Evolutionary conservation across 2,113 vertebrate species (phyloP).

Genomic region (Embiotoca jacksoni): DNA sequence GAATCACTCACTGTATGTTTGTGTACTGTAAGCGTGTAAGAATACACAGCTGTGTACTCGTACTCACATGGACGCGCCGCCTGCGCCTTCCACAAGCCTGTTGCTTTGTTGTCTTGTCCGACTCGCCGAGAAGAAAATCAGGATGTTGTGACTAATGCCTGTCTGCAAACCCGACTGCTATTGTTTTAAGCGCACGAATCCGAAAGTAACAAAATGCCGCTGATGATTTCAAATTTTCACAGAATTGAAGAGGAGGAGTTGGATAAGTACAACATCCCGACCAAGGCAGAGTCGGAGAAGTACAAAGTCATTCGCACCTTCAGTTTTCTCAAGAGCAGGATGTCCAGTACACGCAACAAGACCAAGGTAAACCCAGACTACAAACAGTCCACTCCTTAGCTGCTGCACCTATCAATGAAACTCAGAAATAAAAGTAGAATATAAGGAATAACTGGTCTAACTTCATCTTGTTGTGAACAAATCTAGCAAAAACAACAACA

Average conservation of each 20-base stretch:
- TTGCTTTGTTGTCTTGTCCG: slow-evolving; percentile 5
- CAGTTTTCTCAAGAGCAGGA: slow-evolving; percentile 95
- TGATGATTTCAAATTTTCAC: neutral
- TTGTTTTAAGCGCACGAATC: too few relatives aligned
- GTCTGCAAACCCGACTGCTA: neutral
- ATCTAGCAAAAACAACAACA: too few relatives aligned
- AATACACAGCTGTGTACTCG: neutral
- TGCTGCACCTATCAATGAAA: too few relatives aligned
- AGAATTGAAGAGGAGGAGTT: slow-evolving; percentile 94
- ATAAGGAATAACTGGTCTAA: too few relatives aligned
- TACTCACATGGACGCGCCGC: neutral
- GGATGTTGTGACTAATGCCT: neutral
- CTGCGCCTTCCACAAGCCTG: neutral
- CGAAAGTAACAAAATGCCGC: too few relatives aligned
- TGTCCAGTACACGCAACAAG: slow-evolving; percentile 94
- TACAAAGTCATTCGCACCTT: slow-evolving; percentile 96
- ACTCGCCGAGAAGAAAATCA: neutral
- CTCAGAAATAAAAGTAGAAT: neutral
- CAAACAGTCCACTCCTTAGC: neutral
- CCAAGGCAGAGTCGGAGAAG: slow-evolving; percentile 93
- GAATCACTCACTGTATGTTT: neutral
- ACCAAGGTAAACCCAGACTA: slow-evolving; percentile 81
- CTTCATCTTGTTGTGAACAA: too few relatives aligned
- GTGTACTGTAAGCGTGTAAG: neutral
- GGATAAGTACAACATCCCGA: slow-evolving; percentile 88